A percentile compares a stretch with the other conserved stretches of the same genome.
Evolutionary conservation across 1,140 invertebrate genomes (phyloP).

Genomic region (Drosophila santomea): DNA sequence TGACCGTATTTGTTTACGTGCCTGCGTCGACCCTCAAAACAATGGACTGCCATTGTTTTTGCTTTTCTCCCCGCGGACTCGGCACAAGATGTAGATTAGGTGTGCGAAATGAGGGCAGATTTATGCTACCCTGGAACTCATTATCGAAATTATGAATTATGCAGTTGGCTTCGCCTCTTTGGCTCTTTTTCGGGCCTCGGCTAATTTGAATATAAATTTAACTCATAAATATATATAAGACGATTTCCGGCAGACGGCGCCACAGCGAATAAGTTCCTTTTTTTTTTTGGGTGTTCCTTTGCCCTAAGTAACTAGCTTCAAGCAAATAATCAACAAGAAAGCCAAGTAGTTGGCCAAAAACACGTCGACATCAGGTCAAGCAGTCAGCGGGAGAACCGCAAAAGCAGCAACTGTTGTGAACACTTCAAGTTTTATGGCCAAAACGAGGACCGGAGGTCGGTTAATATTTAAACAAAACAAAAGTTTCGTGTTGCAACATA

Average conservation of each 20-base stretch:
- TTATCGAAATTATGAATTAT: constrained; percentile 74
- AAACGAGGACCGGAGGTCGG: constrained; percentile 5
- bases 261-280: constrained; percentile 40
- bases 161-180: constrained; percentile 22
- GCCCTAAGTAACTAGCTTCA: constrained; percentile 35
- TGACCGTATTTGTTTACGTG: constrained; percentile 58
- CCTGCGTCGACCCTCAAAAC: constrained; percentile 42
- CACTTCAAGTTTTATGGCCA: constrained; percentile 60
- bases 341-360: constrained; percentile 52
- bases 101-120: constrained; percentile 18
- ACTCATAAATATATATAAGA: constrained; percentile 60
- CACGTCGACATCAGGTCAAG: constrained; percentile 55
- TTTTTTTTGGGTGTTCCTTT: too few relatives aligned
- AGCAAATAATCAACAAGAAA: constrained; percentile 45
- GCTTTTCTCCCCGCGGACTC: not conserved
- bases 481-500: constrained; percentile 39
- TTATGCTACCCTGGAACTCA: constrained; percentile 43
- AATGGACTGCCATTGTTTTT: constrained; percentile 60
- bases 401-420: constrained; percentile 20
- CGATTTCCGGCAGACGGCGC: constrained; percentile 35
- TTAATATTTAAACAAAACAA: constrained; percentile 80
- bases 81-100: constrained; percentile 27
- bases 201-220: constrained; percentile 64
- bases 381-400: constrained; percentile 46
- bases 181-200: not conserved